Evolutionary conservation across 2,888 invertebrate genomes (phyloP), one percentile per base, ranked within the genome.

Genomic region (Acrobeloides nanus): DNA sequence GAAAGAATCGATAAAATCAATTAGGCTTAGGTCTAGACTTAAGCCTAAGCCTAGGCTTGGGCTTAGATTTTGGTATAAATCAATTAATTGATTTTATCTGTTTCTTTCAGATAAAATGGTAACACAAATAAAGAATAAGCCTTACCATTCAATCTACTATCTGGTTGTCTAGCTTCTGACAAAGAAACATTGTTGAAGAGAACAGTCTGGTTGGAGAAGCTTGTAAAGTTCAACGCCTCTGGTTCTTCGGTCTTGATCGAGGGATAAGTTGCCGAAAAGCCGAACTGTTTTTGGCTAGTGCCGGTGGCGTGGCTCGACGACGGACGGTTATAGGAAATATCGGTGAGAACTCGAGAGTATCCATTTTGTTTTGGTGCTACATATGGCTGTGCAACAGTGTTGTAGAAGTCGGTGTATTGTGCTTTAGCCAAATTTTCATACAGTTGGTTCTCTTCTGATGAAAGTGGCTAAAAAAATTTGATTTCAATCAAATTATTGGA

Each of bases 331-430:
- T 24, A 45, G 46, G 29, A 31, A 34, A 46, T 21, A 25, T 32
- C 48, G 15, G 46, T 25, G 20, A 25, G 34, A 18, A 23, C 38
- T 24, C 15, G 8, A 24, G 15, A 25, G 12, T 6, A 10, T 8
- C 7, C 8, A 8, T 8, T 18, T 15, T 8, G 18, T 35, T 18
- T 10, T 15, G 24, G 7, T 34, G n/a, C 8, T 7, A 20, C 35
- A 12, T 29, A 12, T 29, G 10, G n/a, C n/a, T n/a, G n/a, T 35
- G 37, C 12, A 12, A 54, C 42, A 17, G 43, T 21, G 7, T 38
- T 47, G 50, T 63, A 66, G 51, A 71, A 63, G 31, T 62, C 71
- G 17, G 61, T 55, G 48, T 56, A 68, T 45, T 57, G 62, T 10
- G 38, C 51, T 46, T 66, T 68, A 23, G 62, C 56, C 39, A 66